Evolutionary conservation across 2,113 vertebrate species (phyloP).

Genomic region (Oryzias celebensis): DNA sequence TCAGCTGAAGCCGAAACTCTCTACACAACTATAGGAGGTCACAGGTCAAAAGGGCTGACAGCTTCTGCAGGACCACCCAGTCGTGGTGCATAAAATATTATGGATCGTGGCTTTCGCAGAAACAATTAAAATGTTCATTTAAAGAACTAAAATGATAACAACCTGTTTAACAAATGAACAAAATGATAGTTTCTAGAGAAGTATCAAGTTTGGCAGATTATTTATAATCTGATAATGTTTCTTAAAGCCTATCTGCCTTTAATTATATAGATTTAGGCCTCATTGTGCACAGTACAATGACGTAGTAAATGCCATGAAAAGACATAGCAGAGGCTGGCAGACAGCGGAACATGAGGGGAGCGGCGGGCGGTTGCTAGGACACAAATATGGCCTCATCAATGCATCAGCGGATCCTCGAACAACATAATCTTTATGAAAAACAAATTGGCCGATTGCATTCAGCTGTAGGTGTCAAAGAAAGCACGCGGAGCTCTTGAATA

Average conservation of each 20-base stretch:
- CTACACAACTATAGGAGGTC: too few relatives aligned
- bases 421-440: constrained; percentile 71
- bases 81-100: too few relatives aligned
- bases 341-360: constrained; percentile 45
- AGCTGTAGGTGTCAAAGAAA: constrained; percentile 57
- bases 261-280: constrained; percentile 71
- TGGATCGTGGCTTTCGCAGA: too few relatives aligned
- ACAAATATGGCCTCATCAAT: constrained; percentile 73
- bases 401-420: constrained; percentile 63
- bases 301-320: constrained; percentile 66
- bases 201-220: constrained; percentile 40
- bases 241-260: constrained; percentile 65
- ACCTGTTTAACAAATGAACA: too few relatives aligned
- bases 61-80: too few relatives aligned
- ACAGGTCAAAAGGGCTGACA: too few relatives aligned
- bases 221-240: constrained; percentile 57
- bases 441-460: constrained; percentile 62
- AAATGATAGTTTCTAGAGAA: not conserved
- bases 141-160: too few relatives aligned
- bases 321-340: constrained; percentile 55
- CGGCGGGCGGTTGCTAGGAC: constrained; percentile 72
- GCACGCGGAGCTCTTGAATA: constrained; percentile 38
- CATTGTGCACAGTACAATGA: constrained; percentile 67
- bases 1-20: too few relatives aligned
- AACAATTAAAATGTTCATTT: too few relatives aligned